Base-by-base conservation (phyloP, 2,797 vertebrate genomes). In the Arnoldichthys spilopterus region DNA sequence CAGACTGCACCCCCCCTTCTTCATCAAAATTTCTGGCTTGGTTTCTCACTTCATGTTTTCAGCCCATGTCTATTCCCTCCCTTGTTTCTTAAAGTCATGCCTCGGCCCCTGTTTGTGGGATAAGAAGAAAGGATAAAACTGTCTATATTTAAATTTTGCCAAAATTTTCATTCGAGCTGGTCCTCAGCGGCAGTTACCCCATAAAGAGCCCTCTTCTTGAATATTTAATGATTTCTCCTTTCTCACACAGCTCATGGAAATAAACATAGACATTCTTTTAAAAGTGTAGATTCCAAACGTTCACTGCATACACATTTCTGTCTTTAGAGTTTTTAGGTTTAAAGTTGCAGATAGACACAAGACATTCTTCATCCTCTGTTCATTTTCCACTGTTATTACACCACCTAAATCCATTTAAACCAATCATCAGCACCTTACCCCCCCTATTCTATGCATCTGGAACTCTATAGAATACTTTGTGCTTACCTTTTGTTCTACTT, bases 21-120 rank as follows among this genome's bases (percentile, higher is more conserved):
- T n/a, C 69, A 72, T 64, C 58, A 78, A 34, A 11, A 51, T 77
- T 40, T 13, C 24, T 28, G 15, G 8, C n/a, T 20, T 3, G 40
- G 40, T 43, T 43, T 43, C 40, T 43, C 40, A 43, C 40, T n/a
- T n/a, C 20, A n/a, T 49, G 22, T n/a, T 18, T 2, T 54, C 32
- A 13, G 16, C 16, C 43, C 49, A 1, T 56, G n/a, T 64, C 45
- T 56, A 2, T 51, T 51, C 18, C 49, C 6, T 5, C 12, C 18
- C 49, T 51, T n/a, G 20, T 18, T 51, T 20, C 18, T 51, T 20
- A n/a, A n/a, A n/a, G 5, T 43, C 12, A 28, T 51, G 24, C 13
- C 6, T 58, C 37, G 9, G 18, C 18, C 43, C 37, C 6, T 49
- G 22, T 37, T 37, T 7, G 7, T 37, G 34, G 34, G 7, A 7